Evolutionary conservation across 1,140 invertebrate species (phyloP).

Genomic region (Arion vulgaris): DNA sequence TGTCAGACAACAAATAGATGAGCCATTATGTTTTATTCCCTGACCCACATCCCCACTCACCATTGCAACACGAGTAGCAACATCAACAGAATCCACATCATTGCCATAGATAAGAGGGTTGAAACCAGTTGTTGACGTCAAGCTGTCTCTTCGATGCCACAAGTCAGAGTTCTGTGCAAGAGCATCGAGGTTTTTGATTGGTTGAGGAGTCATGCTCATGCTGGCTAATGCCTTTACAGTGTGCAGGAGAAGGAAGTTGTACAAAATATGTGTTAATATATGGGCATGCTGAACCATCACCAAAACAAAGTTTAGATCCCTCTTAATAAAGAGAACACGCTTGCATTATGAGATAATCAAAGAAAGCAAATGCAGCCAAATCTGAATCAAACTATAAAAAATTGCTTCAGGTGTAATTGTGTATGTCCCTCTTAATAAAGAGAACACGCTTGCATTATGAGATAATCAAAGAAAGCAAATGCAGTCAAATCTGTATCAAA

Average conservation of each 20-base stretch:
- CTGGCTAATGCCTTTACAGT: slow-evolving; percentile 74
- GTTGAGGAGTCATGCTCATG: slow-evolving; percentile 75
- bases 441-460: too few species aligned
- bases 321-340: too few species aligned
- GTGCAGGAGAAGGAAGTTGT: background rate
- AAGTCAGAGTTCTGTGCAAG: slow-evolving; percentile 71
- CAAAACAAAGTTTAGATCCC: background rate
- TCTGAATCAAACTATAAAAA: too few species aligned
- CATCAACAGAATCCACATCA: slow-evolving; percentile 97
- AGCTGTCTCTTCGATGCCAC: slow-evolving; percentile 75
- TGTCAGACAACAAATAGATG: too few species aligned
- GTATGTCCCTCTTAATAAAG: too few species aligned
- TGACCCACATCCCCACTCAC: slow-evolving; percentile 74
- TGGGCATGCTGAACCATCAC: slow-evolving; percentile 24
- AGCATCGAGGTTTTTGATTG: slow-evolving; percentile 74
- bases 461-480: too few species aligned
- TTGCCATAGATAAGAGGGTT: slow-evolving; percentile 96
- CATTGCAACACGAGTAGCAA: slow-evolving; percentile 99
- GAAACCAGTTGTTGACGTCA: slow-evolving; percentile 72
- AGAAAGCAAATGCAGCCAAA: too few species aligned
- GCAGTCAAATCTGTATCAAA: too few species aligned
- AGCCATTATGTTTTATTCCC: too few species aligned
- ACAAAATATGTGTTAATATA: slow-evolving; percentile 2
- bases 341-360: too few species aligned
- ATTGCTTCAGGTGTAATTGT: too few species aligned